Evolutionary conservation across 2,113 vertebrate species (phyloP), one percentile per base, ranked within the genome.

Genomic region (Catharus minimus): DNA sequence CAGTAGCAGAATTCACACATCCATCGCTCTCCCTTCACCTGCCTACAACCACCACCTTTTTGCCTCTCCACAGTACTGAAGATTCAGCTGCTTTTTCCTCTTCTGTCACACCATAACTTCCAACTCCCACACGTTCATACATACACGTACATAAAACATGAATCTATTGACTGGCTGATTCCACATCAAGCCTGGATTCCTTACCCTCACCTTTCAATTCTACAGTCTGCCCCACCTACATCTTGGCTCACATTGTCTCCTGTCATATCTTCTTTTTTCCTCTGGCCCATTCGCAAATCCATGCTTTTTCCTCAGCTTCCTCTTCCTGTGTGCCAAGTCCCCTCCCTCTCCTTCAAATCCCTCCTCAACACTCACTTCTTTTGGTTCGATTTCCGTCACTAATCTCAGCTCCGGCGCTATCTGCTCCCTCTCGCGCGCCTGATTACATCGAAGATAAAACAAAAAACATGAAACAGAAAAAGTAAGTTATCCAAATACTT

Each of bases 321-420:
- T 95, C 88, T 89, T 97, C 86, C 95, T 96, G 84, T 61, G 90
- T 93, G 86, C 72, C 91, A 96, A 94, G 93, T 93, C 75, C 96
- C 96, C 96, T 96, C 96, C 96, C 96, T 96, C 96, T 95, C 96
- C 94, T 96, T 96, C 86, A 94, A 95, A 94, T 77, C 96, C 96
- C 96, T 96, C 96, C 96, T 96, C 95, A 95, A 97, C 95, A 97
- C 96, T 97, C 96, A 96, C 96, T 97, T 97, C 96, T 96, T 96
- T 95, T 94, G 93, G 96, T 92, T 97, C 92, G 95, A 96, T 95
- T 96, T 97, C 96, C 96, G 95, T 96, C 95, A 97, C 96, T 97
- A 97, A 96, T 96, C 96, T 97, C 96, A 96, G 96, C 96, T 97
- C 96, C 96, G 96, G 95, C 93, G 95, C 96, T 97, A 97, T 96